phyloP scores from a whole-genome alignment of 2,113 vertebrate genomes.

The Hucho hucho region DNA sequence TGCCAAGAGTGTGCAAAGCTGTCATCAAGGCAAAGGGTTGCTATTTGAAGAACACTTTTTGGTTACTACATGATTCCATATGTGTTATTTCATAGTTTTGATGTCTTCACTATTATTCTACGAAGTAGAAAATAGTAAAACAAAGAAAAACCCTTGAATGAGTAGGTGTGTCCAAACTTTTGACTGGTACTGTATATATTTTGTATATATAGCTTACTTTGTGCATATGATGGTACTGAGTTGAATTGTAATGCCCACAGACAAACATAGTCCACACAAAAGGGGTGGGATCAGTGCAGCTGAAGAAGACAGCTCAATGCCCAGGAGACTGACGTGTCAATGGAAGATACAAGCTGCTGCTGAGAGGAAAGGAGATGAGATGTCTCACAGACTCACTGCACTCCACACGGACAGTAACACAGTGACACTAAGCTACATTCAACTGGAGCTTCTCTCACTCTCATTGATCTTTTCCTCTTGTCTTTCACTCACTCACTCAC shows the following conservation, averaged over 20 bases:
- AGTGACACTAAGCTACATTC: slow-evolving; percentile 67
- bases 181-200: no score
- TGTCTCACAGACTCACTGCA: slow-evolving; percentile 48
- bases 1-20: no score
- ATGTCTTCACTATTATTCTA: no score
- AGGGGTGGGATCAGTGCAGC: slow-evolving; percentile 37
- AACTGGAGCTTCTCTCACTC: slow-evolving; percentile 57
- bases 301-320: slow-evolving; percentile 64
- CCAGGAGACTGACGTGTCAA: slow-evolving; percentile 68
- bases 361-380: slow-evolving; percentile 50
- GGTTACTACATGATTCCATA: no score
- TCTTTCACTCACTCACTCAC: slow-evolving; percentile 39
- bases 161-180: no score
- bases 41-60: no score
- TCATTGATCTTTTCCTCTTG: slow-evolving; percentile 55
- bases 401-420: slow-evolving; percentile 67
- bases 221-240: neutral
- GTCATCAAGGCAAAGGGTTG: no score
- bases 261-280: slow-evolving; percentile 5
- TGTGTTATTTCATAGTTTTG: no score
- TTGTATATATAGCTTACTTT: no score
- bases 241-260: neutral
- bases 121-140: no score
- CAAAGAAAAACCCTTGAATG: no score
- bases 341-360: slow-evolving; percentile 67